Evolutionary conservation across 2,797 vertebrate species (phyloP), one percentile per base, ranked within the genome.

Genomic region (Poeciliopsis infans): DNA sequence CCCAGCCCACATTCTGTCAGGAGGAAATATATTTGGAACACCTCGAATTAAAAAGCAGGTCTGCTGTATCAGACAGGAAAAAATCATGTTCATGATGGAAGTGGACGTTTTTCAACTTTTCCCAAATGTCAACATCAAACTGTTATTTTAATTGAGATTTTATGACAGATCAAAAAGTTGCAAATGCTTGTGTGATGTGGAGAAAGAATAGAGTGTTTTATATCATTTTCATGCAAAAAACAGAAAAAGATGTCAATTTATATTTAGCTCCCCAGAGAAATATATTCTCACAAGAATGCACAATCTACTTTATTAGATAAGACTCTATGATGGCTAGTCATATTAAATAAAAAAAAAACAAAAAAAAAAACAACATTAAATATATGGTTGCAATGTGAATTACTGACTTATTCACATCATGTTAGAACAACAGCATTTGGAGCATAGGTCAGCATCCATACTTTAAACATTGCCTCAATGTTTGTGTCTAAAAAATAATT

Each of bases 401-500:
- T 25, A 25, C 36, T 25, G 39, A 43, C 36, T 0, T 25, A 43
- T 39, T 23, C 64, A 41, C 4, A 13, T 23, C 41, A 57, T 83
- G 86, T 88, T 81, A 72, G n/a, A 78, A 75, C 81, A 72, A 45
- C 73, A 79, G 43, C 25, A n/a, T 81, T 83, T 78, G 83, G 74
- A 89, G 66, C 72, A 75, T 70, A 76, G 81, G 84, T 84, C 84
- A 57, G 45, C 68, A 55, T 71, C 43, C 61, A 46, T 81, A 83
- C 76, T 88, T 85, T 79, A 81, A 74, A 74, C 83, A 83, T 12
- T 76, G 81, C 64, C 70, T 86, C 80, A 70, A 47, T 69, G 53
- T 79, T 85, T 74, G 82, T 82, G 83, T 80, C 83, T 74, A 83
- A 84, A 88, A 85, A 46, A 78, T 39, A 33, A 90, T 93, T 82